Evolutionary conservation across 1,140 invertebrate genomes (phyloP).

Genomic region (Drosophila virilis): DNA sequence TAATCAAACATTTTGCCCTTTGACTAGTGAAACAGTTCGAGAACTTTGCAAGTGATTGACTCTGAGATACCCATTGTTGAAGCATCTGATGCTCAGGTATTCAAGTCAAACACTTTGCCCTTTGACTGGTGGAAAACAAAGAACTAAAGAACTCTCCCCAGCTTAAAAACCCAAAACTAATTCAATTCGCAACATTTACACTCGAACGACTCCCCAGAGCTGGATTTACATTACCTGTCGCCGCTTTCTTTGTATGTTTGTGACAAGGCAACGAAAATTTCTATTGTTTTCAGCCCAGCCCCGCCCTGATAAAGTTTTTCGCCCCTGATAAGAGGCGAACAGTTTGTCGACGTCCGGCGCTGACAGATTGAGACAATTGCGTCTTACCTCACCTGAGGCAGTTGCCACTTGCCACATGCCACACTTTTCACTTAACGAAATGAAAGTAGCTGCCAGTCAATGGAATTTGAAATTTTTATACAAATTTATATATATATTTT

Average conservation of each 20-base stretch:
- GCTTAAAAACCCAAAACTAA: too few species aligned
- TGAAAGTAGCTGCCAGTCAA: slow-evolving; percentile 17
- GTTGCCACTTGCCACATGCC: neutral
- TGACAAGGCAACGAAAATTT: slow-evolving; percentile 52
- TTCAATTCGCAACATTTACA: slow-evolving; percentile 41
- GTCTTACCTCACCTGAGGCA: slow-evolving; percentile 23
- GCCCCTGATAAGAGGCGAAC: slow-evolving; percentile 30
- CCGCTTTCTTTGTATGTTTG: slow-evolving; percentile 13
- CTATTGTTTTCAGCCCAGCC: slow-evolving; percentile 35
- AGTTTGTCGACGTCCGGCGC: slow-evolving; percentile 4
- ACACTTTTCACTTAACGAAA: slow-evolving; percentile 49
- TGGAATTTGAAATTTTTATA: slow-evolving; percentile 23
- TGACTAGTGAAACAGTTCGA: neutral
- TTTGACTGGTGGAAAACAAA: too few species aligned
- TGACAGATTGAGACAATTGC: slow-evolving; percentile 73
- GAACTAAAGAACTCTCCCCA: slow-evolving; percentile 6
- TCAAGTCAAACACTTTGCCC: too few species aligned
- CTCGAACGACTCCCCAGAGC: slow-evolving; percentile 49
- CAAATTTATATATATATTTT: too few species aligned
- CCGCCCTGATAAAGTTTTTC: slow-evolving; percentile 36
- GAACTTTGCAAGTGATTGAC: too few species aligned
- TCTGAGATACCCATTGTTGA: too few species aligned
- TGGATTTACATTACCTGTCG: slow-evolving; percentile 48
- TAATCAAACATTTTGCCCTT: too few species aligned
- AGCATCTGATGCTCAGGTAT: too few species aligned